Base-by-base conservation (phyloP, 1,140 invertebrate species). In the Apis florea region DNA sequence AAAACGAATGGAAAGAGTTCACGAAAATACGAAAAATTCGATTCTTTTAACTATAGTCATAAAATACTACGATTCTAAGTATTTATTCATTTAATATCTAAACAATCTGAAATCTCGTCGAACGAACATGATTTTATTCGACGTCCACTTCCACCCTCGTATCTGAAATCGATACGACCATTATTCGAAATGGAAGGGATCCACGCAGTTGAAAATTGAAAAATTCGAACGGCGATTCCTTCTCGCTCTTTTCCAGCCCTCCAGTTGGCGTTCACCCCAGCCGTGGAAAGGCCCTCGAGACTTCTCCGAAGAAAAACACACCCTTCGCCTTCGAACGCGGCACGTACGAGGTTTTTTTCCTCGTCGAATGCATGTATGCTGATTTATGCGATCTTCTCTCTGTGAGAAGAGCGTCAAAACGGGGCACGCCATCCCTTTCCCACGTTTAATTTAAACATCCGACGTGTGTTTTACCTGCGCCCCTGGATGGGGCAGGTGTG, bases 291-390 rank as follows among this genome's bases (percentile, higher is more conserved):
- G 61, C 64, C 63, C 81, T 80, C 66, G 70, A 83, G 75, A 74
- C 63, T 83, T 80, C 47, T 59, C 67, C 31, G 56, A 83, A 85
- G 77, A 79, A 89, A 87, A 88, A 84, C 83, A 85, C 74, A 78
- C 40, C 66, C 83, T 85, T 86, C 77, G 85, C 81, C 79, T 87
- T 78, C 79, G 47, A 58, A 66, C 71, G 85, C 87, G 83, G 84
- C 87, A 86, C 89, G 86, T 90, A 89, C 85, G 89, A 90, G 90
- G 91, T 91, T 90, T 91, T 91, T 92, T 90, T 89, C 90, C 90
- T 89, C 88, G 88, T 83, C 89, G 84, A 88, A 92, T 90, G 89
- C 89, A 92, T 92, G 86, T 91, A 93, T 93, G 91, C 90, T 92
- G 89, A 93, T 93, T 92, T 92, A 93, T 93, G 91, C 91, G 90